Base-by-base conservation (phyloP, 2,113 vertebrate genomes). In the Hystrix brachyura region DNA sequence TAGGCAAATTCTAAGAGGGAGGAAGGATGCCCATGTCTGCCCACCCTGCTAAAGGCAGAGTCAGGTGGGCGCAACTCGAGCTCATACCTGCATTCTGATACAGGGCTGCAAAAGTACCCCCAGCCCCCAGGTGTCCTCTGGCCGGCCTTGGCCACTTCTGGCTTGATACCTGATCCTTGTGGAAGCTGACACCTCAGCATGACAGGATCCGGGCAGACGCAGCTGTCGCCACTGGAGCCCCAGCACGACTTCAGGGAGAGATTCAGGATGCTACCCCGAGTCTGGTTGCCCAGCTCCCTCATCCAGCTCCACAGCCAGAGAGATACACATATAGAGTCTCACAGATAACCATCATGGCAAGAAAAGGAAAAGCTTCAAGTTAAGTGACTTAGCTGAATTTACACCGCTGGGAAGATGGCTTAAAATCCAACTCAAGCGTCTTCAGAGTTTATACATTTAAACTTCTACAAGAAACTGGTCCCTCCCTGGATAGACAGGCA, bases 121-220 rank as follows among this genome's bases (percentile, higher is more conserved):
- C 81, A 81, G 92, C 57, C 96, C 96, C 94, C 38, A 13, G 85
- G 96, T 99, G 97, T 98, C 98, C 98, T 99, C 98, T 98, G 97
- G 98, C 98, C 98, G 98, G 96, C 97, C 98, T 98, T 98, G 98
- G 96, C 96, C 34, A 23, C 48, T 85, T 93, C 94, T 76, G 91
- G 96, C 94, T 92, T 98, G 98, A 98, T 92, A 98, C 95, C 94
- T 96, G 98, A 98, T 94, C 87, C 94, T 96, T 85, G 9, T 97
- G 98, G 98, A 99, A 98, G 96, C 96, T 98, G 98, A 98, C 89
- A 98, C 98, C 95, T 98, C 92, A 96, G 94, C 97, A 97, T 18
- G 81, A 93, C 64, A 91, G 93, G 96, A 97, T 59, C 57, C 78
- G 97, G 96, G 97, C 97, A 98, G 97, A 97, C 94, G 86, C 81